Percentiles rank a stretch among this genome's conserved stretches.
Conservation (phyloP, 2,888 invertebrate genomes). For the Spisula subtruncata region DNA sequence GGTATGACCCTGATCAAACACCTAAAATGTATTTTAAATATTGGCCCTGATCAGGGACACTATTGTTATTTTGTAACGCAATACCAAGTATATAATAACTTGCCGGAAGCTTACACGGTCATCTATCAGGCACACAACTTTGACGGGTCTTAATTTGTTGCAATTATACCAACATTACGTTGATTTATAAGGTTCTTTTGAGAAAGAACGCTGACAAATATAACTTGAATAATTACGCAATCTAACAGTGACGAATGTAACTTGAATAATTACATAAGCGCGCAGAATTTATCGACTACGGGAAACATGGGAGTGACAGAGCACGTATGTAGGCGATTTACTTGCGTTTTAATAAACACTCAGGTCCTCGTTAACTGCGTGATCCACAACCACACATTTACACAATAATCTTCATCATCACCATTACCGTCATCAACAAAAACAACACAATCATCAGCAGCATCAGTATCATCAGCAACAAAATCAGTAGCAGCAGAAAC, state of each 20-base stretch:
- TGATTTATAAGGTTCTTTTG: not conserved
- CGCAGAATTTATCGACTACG: not conserved
- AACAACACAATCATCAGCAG: not conserved
- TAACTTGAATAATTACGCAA: not conserved
- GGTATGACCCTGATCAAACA: too few relatives aligned
- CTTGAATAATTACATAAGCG: not conserved
- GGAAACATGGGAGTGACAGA: not conserved
- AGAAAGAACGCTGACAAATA: not conserved
- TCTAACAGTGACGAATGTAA: not conserved
- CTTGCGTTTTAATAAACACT: not conserved
- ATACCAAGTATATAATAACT: not conserved
- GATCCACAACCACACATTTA: not conserved
- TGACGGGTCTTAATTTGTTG: conserved; percentile 11
- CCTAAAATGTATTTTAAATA: too few relatives aligned
- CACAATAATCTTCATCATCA: not conserved
- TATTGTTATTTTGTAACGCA: not conserved
- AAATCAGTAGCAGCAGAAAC: not conserved
- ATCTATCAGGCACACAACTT: not conserved
- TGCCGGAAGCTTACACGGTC: not conserved
- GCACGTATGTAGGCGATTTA: not conserved
- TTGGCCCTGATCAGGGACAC: too few relatives aligned
- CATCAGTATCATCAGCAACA: not conserved
- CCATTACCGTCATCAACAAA: not conserved
- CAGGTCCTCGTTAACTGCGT: not conserved
- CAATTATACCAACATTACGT: not conserved